Base-by-base conservation (phyloP, 2,113 vertebrate genomes). In the Pedionomus torquatus region DNA sequence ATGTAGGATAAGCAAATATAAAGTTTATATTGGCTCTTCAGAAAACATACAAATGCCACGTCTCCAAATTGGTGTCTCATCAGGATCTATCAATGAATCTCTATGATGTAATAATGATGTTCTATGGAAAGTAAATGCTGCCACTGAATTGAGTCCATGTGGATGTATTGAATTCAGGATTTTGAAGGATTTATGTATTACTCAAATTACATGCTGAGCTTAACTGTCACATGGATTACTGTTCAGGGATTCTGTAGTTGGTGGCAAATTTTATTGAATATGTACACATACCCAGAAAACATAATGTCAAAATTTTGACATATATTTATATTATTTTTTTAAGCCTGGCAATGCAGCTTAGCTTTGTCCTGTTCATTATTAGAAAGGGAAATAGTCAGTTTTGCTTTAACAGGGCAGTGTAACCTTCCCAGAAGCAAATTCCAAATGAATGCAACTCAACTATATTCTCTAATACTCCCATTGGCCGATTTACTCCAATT, bases 81-180 rank as follows among this genome's bases (percentile, higher is more conserved):
- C 57, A 15, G 8, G 17, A 63, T 33, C 37, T 90, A 80, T 4
- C 21, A 71, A 35, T 10, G 8, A 78, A 35, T 60, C 15, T 28
- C 21, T 35, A 5, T 41, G 17, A 76, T 11, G 9, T 17, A 28
- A 18, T 52, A 57, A 55, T 15, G 7, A 18, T 31, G 28, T 37
- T 37, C 26, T 35, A 14, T 7, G 6, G 30, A 83, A 76, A 76
- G 70, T 2, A 35, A 83, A 25, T 25, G 23, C 11, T 55, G 60
- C 5, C 48, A 25, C 37, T 68, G n/a, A 60, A 75, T 2, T 88
- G 19, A 90, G 9, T 4, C n/a, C 26, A 2, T 0, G 0, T 17
- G 11, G 19, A 63, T 55, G 10, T 92, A 68, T 83, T 23, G 3
- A 2, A 30, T 31, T 35, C 24, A 48, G 14, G 24, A 11, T 64